Percentiles rank a stretch among this genome's conserved stretches.
Evolutionary conservation across 2,888 invertebrate species (phyloP).

Genomic region (Argyresthia albistria): DNA sequence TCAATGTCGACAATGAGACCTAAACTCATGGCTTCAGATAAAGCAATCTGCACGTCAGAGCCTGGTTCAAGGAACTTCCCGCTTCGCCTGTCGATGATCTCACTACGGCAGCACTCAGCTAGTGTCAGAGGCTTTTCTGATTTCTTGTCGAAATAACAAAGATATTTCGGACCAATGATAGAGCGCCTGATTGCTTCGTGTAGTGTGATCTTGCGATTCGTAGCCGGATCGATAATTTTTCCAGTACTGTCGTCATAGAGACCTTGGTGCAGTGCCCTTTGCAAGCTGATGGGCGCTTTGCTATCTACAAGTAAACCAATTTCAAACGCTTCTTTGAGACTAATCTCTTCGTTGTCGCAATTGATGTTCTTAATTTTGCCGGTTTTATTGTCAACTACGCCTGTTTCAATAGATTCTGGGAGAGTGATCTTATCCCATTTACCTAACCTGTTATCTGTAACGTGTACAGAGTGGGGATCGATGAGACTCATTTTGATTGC

Average conservation of each 20-base stretch:
- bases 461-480: slow-evolving; percentile 86
- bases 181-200: slow-evolving; percentile 88
- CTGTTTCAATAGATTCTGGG: slow-evolving; percentile 82
- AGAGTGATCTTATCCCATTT: slow-evolving; percentile 84
- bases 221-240: slow-evolving; percentile 86
- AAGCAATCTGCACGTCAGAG: slow-evolving; percentile 75
- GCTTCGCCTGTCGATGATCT: slow-evolving; percentile 84
- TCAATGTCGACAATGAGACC: slow-evolving; percentile 91
- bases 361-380: slow-evolving; percentile 81
- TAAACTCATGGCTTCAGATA: slow-evolving; percentile 82
- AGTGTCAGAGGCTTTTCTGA: slow-evolving; percentile 80
- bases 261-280: slow-evolving; percentile 89
- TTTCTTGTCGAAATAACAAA: slow-evolving; percentile 86
- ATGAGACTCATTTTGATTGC: slow-evolving; percentile 87
- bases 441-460: slow-evolving; percentile 83
- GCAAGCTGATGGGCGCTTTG: slow-evolving; percentile 85
- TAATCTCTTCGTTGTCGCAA: slow-evolving; percentile 76
- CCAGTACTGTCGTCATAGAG: slow-evolving; percentile 86
- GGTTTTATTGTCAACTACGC: slow-evolving; percentile 80
- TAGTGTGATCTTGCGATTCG: slow-evolving; percentile 83
- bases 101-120: slow-evolving; percentile 85
- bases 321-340: slow-evolving; percentile 83
- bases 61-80: slow-evolving; percentile 84
- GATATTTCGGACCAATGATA: slow-evolving; percentile 83
- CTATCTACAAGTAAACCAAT: slow-evolving; percentile 85